Conservation (phyloP, 1,140 invertebrate genomes). For the Cotesia vestalis region DNA sequence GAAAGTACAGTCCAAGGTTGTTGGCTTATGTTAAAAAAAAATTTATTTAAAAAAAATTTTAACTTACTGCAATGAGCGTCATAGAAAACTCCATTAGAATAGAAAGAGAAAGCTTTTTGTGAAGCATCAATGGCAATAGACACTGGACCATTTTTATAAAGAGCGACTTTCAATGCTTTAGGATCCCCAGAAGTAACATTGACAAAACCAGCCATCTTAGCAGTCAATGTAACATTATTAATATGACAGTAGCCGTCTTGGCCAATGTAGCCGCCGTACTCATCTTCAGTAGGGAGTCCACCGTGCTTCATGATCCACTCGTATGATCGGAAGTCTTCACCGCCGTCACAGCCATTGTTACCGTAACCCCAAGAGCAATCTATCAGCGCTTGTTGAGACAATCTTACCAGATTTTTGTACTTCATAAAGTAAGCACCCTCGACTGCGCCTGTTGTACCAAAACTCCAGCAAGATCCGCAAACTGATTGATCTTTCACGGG, state of each 20-base stretch:
- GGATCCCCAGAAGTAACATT: slow-evolving; percentile 84
- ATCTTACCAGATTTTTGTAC: slow-evolving; percentile 78
- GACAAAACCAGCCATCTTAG: slow-evolving; percentile 85
- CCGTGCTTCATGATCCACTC: slow-evolving; percentile 92
- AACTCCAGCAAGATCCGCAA: slow-evolving; percentile 97
- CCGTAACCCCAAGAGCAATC: slow-evolving; percentile 97
- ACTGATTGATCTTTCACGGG: slow-evolving; percentile 96
- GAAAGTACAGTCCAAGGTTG: too few relatives aligned
- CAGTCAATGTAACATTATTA: slow-evolving; percentile 76
- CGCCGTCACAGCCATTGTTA: slow-evolving; percentile 97
- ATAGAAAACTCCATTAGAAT: slow-evolving; percentile 92
- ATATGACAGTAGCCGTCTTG: slow-evolving; percentile 92
- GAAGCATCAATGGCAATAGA: slow-evolving; percentile 94
- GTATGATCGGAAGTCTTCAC: slow-evolving; percentile 91
- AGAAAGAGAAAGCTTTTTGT: slow-evolving; percentile 86
- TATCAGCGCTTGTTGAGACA: slow-evolving; percentile 89
- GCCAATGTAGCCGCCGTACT: slow-evolving; percentile 90
- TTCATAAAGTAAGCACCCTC: slow-evolving; percentile 92
- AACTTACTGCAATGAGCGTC: slow-evolving; percentile 83
- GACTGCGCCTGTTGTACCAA: slow-evolving; percentile 91
- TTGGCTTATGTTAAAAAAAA: slow-evolving; percentile 33
- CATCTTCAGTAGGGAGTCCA: slow-evolving; percentile 87
- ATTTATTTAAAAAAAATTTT: too few relatives aligned
- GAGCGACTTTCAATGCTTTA: slow-evolving; percentile 83
- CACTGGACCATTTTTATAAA: slow-evolving; percentile 89